Evolutionary conservation across 2,113 vertebrate genomes (phyloP), one percentile per base, ranked within the genome.

Genomic region (Dryoscopus gambensis): DNA sequence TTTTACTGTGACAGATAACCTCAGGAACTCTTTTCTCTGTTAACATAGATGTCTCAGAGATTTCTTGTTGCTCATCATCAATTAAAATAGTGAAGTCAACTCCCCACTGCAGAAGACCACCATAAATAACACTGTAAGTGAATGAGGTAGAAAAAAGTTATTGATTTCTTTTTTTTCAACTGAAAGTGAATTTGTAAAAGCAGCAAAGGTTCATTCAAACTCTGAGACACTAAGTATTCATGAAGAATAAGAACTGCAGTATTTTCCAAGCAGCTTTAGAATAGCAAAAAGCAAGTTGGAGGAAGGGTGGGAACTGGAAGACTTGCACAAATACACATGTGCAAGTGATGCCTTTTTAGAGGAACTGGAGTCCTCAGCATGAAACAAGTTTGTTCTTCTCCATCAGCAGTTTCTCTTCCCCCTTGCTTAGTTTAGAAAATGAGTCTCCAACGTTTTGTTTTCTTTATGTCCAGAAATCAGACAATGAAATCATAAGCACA

Each of bases 371-470:
- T 84, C 55, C n/a, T 60, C 22, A 30, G 52, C 0, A 0, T 50
- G 49, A 89, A 62, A 71, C 9, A 18, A 89, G 6, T 76, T 82
- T 71, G 24, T 35, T 64, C 10, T 63, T 84, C 60, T 65, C 55
- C 68, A 70, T 63, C 83, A 96, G 79, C 83, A 80, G 46, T 96
- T 92, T 95, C 28, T 74, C 65, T 90, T 95, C 80, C 39, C 83
- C 62, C 18, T 82, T 83, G 33, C 57, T 81, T 52, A 69, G 24
- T 63, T 92, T 55, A 68, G 70, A 79, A 94, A 92, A 63, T 19
- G 11, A 90, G 13, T 56, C 40, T 89, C 62, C 27, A 33, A 19
- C 5, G 5, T 89, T 82, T 87, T 75, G 21, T 80, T 83, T 86
- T 69, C 33, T 78, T 93, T 79, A 57, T 40, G 59, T 87, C 24